A percentile compares a stretch with the other conserved stretches of the same genome.
Evolutionary conservation across 1,140 invertebrate species (phyloP).

Genomic region (Pseudomyrmex sp.): DNA sequence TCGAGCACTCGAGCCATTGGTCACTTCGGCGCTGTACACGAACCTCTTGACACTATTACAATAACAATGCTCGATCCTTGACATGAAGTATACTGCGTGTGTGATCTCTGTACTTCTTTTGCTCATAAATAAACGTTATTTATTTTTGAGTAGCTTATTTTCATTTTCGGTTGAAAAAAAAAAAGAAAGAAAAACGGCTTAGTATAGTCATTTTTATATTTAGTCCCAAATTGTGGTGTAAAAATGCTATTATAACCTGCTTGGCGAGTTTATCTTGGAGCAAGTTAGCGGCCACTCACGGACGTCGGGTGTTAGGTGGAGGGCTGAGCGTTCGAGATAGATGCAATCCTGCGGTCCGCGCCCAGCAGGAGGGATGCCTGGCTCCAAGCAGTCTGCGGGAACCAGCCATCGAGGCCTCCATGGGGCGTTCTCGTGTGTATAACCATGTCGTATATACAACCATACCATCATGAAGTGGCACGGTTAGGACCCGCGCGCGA

Average conservation of each 20-base stretch:
- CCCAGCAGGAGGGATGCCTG: slow-evolving; percentile 80
- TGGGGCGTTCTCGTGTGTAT: slow-evolving; percentile 66
- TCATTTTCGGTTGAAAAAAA: not conserved
- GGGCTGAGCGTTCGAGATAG: slow-evolving; percentile 66
- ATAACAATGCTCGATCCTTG: slow-evolving; percentile 38
- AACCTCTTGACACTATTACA: slow-evolving; percentile 19
- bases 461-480: slow-evolving; percentile 33
- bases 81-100: not conserved
- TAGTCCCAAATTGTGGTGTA: not conserved
- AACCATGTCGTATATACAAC: slow-evolving; percentile 13
- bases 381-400: slow-evolving; percentile 82
- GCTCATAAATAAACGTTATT: not conserved
- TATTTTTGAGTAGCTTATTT: slow-evolving; percentile 1
- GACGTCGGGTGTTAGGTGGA: slow-evolving; percentile 26
- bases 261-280: slow-evolving; percentile 22
- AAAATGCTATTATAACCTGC: not conserved
- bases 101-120: not conserved
- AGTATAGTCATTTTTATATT: not conserved
- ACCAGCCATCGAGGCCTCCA: slow-evolving; percentile 51
- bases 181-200: too few relatives aligned
- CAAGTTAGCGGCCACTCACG: slow-evolving; percentile 45
- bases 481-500: slow-evolving; percentile 34
- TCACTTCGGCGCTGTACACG: not conserved
- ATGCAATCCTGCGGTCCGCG: slow-evolving; percentile 63
- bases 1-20: slow-evolving; percentile 17